phyloP scores from a whole-genome alignment of 2,888 invertebrate species.

The Chouioia cunea region DNA sequence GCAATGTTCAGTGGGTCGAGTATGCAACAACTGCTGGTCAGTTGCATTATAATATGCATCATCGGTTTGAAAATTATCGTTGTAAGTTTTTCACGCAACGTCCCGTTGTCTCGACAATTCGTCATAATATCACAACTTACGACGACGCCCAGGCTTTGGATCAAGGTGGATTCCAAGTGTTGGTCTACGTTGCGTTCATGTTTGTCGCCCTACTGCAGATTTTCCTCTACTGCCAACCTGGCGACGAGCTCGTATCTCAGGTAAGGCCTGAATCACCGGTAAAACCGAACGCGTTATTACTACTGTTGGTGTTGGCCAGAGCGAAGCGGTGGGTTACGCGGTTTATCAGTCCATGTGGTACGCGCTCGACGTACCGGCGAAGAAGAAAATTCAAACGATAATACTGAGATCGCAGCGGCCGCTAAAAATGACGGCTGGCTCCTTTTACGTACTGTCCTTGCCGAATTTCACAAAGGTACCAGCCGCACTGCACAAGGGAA shows the following conservation, averaged over 20 bases:
- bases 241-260: constrained; percentile 41
- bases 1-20: constrained; percentile 53
- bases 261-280: constrained; percentile 13
- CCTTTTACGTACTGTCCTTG: constrained; percentile 27
- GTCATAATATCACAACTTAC: no score
- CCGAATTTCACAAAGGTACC: constrained; percentile 46
- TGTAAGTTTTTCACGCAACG: constrained; percentile 30
- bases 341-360: constrained; percentile 35
- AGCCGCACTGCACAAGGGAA: constrained; percentile 44
- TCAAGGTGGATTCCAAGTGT: constrained; percentile 30
- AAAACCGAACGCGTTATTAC: neutral
- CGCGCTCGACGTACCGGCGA: neutral
- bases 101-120: neutral
- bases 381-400: constrained; percentile 18
- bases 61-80: constrained; percentile 56
- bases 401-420: constrained; percentile 40
- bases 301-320: constrained; percentile 28
- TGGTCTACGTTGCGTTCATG: constrained; percentile 41
- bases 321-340: constrained; percentile 30
- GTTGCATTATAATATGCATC: constrained; percentile 58
- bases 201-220: constrained; percentile 43
- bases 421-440: constrained; percentile 35
- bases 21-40: constrained; percentile 54
- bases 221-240: constrained; percentile 46
- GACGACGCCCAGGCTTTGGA: constrained; percentile 31